Conservation (phyloP, 1,140 invertebrate species). For the Drosophila setifemur region DNA sequence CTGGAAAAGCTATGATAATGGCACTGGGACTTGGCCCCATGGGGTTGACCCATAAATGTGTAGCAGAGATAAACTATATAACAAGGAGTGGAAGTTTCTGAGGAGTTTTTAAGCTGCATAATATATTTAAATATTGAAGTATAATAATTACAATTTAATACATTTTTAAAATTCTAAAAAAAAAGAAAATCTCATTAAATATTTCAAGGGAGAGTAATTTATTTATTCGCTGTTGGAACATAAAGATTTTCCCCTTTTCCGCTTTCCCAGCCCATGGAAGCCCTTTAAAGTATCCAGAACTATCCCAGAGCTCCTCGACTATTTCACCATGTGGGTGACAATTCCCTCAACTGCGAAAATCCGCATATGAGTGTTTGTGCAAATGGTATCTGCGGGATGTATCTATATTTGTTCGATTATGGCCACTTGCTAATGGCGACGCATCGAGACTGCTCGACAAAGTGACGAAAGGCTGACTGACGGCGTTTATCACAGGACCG, state of each 20-base stretch:
- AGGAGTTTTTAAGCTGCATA: neutral
- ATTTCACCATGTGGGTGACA: conserved; percentile 55
- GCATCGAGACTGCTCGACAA: conserved; percentile 18
- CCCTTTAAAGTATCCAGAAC: conserved; percentile 30
- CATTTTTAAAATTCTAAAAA: no score
- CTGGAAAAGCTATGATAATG: conserved; percentile 3
- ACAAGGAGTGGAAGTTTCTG: neutral
- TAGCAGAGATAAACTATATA: neutral
- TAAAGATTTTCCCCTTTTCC: neutral
- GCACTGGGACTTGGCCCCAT: neutral
- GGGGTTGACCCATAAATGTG: neutral
- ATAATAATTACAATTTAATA: no score
- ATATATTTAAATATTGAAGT: no score
- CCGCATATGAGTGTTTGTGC: neutral
- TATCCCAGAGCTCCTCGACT: neutral
- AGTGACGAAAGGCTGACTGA: conserved; percentile 70
- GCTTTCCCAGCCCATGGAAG: neutral
- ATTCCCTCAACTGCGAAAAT: neutral
- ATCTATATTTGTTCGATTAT: conserved; percentile 22
- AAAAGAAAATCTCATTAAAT: no score
- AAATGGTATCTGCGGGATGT: conserved; percentile 12
- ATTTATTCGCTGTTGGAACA: no score
- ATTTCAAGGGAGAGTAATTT: no score
- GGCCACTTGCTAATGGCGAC: conserved; percentile 22
- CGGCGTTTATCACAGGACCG: conserved; percentile 55